Evolutionary conservation across 1,140 invertebrate genomes (phyloP).

Genomic region (Neuroterus valhalla): DNA sequence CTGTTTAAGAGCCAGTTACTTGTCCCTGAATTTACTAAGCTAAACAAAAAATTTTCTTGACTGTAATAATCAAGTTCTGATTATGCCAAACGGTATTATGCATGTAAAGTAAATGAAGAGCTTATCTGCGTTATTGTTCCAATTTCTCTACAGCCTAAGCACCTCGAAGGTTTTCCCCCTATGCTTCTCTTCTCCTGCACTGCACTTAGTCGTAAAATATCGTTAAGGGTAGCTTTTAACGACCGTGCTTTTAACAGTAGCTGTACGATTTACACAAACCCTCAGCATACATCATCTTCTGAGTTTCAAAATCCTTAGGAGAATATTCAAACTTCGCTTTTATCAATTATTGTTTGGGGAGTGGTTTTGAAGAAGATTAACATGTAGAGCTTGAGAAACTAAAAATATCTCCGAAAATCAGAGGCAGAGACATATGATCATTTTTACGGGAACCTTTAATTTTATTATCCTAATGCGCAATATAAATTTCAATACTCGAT

Average conservation of each 20-base stretch:
- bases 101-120: conserved; percentile 29
- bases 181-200: background rate
- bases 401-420: too few relatives aligned
- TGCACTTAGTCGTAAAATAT: conserved; percentile 19
- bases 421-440: too few relatives aligned
- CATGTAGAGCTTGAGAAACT: background rate
- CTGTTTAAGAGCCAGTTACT: too few relatives aligned
- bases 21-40: too few relatives aligned
- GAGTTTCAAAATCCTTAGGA: background rate
- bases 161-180: background rate
- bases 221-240: conserved; percentile 13
- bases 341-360: background rate
- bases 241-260: conserved; percentile 13
- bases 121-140: conserved; percentile 23
- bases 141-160: conserved; percentile 11
- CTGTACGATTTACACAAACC: background rate
- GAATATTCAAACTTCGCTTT: background rate
- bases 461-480: too few relatives aligned
- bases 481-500: too few relatives aligned
- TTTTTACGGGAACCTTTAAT: too few relatives aligned
- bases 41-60: background rate
- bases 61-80: conserved; percentile 16
- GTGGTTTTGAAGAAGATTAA: background rate
- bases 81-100: background rate
- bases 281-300: background rate